Evolutionary conservation across 2,888 invertebrate genomes (phyloP).

Genomic region (Dynastes tityus): DNA sequence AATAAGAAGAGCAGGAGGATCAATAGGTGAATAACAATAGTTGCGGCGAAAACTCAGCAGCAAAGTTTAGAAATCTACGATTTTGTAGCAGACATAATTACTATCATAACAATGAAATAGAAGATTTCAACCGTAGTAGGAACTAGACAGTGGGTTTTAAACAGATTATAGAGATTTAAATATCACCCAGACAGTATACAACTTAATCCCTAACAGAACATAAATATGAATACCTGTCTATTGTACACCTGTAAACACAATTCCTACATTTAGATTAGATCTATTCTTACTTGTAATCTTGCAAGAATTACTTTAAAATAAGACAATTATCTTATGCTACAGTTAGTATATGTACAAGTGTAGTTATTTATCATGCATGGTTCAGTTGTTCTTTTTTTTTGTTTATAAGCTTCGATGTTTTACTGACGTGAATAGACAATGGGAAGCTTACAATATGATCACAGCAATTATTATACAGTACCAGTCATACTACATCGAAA

Average conservation of each 20-base stretch:
- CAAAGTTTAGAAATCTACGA: constrained; percentile 3
- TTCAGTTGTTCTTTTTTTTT: too few relatives aligned
- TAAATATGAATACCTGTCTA: neutral
- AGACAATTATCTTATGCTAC: too few relatives aligned
- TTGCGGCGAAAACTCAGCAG: constrained; percentile 2
- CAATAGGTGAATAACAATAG: constrained; percentile 19
- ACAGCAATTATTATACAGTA: too few relatives aligned
- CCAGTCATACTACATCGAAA: too few relatives aligned
- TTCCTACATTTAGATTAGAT: neutral
- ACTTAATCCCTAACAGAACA: neutral
- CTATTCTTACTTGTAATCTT: neutral
- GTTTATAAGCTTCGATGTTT: too few relatives aligned
- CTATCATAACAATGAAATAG: constrained; percentile 8
- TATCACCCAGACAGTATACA: neutral
- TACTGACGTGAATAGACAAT: too few relatives aligned
- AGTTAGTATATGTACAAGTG: too few relatives aligned
- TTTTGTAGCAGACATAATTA: neutral
- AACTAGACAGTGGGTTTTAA: neutral
- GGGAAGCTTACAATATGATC: too few relatives aligned
- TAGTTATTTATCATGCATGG: too few relatives aligned
- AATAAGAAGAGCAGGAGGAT: constrained; percentile 14
- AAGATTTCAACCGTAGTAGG: constrained; percentile 12
- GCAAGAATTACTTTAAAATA: too few relatives aligned
- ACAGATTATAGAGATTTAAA: constrained; percentile 9
- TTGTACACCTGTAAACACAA: neutral